Conservation (phyloP, 2,888 invertebrate genomes). For the Anagyrus pseudococci region DNA sequence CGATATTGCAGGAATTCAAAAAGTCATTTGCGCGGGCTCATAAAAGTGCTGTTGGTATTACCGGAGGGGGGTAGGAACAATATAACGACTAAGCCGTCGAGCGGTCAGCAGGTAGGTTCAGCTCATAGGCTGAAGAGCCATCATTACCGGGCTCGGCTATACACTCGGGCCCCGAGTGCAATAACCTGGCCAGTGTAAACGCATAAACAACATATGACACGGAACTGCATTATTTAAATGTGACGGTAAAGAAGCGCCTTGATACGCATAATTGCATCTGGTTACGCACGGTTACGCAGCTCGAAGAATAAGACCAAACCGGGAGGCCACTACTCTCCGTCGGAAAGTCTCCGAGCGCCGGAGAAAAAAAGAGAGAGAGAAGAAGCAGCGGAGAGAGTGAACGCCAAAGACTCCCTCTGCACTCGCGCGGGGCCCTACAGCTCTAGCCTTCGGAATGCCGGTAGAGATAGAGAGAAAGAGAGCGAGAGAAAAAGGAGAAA, state of each 20-base stretch:
- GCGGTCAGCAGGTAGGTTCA: too few species aligned
- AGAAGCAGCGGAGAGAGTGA: slow-evolving; percentile 4
- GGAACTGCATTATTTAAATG: slow-evolving; percentile 44
- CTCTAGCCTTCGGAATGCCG: not conserved
- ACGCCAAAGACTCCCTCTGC: too few species aligned
- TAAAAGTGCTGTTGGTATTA: too few species aligned
- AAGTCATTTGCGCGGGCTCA: too few species aligned
- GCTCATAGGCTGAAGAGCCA: too few species aligned
- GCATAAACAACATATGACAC: slow-evolving; percentile 42
- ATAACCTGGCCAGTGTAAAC: slow-evolving; percentile 41
- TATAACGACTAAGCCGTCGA: too few species aligned
- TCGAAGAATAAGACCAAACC: slow-evolving; percentile 36
- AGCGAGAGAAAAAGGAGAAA: too few species aligned
- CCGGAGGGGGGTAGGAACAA: too few species aligned
- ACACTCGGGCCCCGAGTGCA: slow-evolving; percentile 8
- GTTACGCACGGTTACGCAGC: slow-evolving; percentile 46
- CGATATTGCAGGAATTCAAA: too few species aligned
- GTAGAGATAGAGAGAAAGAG: not conserved
- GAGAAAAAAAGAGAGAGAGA: slow-evolving; percentile 3
- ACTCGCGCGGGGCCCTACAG: not conserved
- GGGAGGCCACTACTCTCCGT: too few species aligned
- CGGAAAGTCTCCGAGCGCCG: not conserved
- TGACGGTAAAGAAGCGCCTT: slow-evolving; percentile 42
- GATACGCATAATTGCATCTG: slow-evolving; percentile 50
- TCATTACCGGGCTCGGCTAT: too few species aligned